Base-by-base conservation (phyloP, 2,113 vertebrate species). In the Jaculus jaculus region DNA sequence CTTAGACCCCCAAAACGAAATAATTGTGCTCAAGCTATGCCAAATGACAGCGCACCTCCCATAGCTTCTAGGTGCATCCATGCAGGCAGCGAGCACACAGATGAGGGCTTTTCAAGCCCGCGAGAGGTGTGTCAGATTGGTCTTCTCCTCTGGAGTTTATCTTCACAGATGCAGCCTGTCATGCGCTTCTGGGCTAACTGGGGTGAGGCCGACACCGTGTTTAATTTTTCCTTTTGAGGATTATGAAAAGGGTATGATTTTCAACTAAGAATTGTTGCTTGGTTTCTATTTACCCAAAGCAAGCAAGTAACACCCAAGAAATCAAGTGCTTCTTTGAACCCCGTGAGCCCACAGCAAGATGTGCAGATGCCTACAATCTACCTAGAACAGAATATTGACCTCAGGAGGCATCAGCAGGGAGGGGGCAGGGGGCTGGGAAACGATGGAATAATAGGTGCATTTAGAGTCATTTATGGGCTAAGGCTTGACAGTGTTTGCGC, bases 361-460 rank as follows among this genome's bases (percentile, higher is more conserved):
- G 95, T 66, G 93, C 78, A 71, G 88, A 90, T 39, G 54, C 87
- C 37, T 85, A 81, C 94, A 94, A 94, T n/a, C 96, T 90, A 61
- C 92, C 95, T 92, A 17, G 73, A 96, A 68, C 91, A 95, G 96
- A 89, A 95, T 2, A 21, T 58, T 66, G 87, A 94, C 32, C 94
- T 93, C 86, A 97, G 90, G 58, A 86, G 93, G 91, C 96, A 94
- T 91, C 91, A 79, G 88, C 75, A 69, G 90, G 89, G 84, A n/a
- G n/a, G n/a, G n/a, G n/a, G n/a, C n/a, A n/a, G n/a, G n/a, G n/a
- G n/a, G n/a, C n/a, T n/a, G n/a, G 91, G 94, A 96, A 92, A 32
- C 82, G 92, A 96, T 96, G 93, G 94, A 95, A 96, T 98, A 97
- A 98, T 97, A 98, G 97, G 97, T 96, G 94, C 96, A 84, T 90